Evolutionary conservation across 2,113 vertebrate species (phyloP).

Genomic region (Xerus inauris): DNA sequence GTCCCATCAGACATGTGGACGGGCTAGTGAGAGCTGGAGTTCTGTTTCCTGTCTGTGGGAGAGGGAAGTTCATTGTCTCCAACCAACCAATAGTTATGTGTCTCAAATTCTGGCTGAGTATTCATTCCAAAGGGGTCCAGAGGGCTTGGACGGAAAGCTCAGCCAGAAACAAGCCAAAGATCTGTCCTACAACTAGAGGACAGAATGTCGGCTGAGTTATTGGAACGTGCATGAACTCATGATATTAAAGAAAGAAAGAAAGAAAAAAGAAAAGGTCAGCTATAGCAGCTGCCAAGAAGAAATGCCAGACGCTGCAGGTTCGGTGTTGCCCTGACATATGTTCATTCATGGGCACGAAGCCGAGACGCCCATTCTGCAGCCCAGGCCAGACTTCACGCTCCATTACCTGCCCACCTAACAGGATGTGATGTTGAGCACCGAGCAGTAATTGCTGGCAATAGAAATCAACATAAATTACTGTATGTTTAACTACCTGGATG

Average conservation of each 20-base stretch:
- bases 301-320: constrained; percentile 73
- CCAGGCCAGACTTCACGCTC: constrained; percentile 85
- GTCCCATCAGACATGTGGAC: constrained; percentile 74
- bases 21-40: constrained; percentile 61
- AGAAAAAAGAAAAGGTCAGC: constrained; percentile 20
- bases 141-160: constrained; percentile 56
- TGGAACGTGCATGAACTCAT: background rate
- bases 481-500: constrained; percentile 64
- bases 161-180: constrained; percentile 63
- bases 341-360: constrained; percentile 79
- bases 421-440: constrained; percentile 68
- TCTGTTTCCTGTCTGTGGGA: constrained; percentile 58
- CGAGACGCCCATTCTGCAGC: constrained; percentile 80
- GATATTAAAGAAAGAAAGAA: background rate
- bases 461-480: constrained; percentile 79
- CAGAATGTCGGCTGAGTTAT: constrained; percentile 27
- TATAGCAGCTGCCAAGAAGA: constrained; percentile 66
- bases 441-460: constrained; percentile 62
- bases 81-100: constrained; percentile 22
- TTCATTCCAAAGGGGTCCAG: constrained; percentile 58
- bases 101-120: constrained; percentile 58
- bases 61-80: constrained; percentile 57
- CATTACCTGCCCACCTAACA: constrained; percentile 85
- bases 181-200: constrained; percentile 55
- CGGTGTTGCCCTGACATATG: constrained; percentile 65